Evolutionary conservation across 2,113 vertebrate species (phyloP).

Genomic region (Nyctibius bracteatus): DNA sequence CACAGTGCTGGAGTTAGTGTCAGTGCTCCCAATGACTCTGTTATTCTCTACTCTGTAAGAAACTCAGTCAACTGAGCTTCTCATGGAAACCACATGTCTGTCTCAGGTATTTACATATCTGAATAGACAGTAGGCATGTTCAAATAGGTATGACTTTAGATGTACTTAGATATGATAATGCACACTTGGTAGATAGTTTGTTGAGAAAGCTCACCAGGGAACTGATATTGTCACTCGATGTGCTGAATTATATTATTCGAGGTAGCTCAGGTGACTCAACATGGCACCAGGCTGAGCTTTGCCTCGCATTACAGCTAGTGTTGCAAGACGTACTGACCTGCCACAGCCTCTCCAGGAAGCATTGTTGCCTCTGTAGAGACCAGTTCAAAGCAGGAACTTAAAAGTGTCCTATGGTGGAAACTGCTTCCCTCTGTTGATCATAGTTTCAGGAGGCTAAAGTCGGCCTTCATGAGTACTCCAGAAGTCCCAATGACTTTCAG

Average conservation of each 20-base stretch:
- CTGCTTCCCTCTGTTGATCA: neutral
- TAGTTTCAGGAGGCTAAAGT: neutral
- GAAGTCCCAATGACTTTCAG: neutral
- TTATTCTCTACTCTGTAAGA: neutral
- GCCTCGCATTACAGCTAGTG: neutral
- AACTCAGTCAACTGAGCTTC: neutral
- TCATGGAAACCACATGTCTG: fast-evolving
- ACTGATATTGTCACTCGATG: fast-evolving
- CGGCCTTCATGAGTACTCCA: neutral
- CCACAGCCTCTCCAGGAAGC: neutral
- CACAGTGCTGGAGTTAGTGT: neutral
- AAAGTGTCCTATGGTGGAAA: neutral
- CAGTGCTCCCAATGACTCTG: neutral
- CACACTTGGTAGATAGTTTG: neutral
- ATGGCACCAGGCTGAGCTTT: neutral
- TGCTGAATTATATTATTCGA: neutral
- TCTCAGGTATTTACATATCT: neutral
- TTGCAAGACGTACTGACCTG: neutral
- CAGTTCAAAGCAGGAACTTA: neutral
- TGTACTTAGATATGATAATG: neutral
- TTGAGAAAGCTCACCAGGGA: neutral
- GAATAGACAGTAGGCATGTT: neutral
- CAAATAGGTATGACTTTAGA: neutral
- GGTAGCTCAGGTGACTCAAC: fast-evolving
- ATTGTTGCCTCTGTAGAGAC: neutral